Percentiles rank a stretch among this genome's conserved stretches.
Evolutionary conservation across 2,797 vertebrate genomes (phyloP).

Genomic region (Enteromius fasciolatus): DNA sequence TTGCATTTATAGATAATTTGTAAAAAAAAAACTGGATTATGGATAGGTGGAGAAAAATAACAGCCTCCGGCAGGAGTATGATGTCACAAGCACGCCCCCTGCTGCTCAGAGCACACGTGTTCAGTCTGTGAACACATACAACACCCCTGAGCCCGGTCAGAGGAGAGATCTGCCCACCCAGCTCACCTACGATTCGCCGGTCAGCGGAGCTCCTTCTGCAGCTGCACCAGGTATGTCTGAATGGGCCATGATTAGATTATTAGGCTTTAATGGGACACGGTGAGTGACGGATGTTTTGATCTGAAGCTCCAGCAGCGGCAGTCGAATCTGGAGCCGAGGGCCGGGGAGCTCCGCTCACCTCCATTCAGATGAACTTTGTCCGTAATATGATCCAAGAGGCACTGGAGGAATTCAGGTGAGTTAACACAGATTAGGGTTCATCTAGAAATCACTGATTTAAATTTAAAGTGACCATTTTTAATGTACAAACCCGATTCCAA

Average conservation of each 20-base stretch:
- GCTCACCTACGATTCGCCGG: constrained; percentile 75
- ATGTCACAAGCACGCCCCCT: constrained; percentile 68
- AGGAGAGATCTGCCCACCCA: constrained; percentile 75
- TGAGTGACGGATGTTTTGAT: constrained; percentile 58
- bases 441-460: background rate
- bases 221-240: constrained; percentile 68
- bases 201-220: constrained; percentile 68
- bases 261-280: background rate
- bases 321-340: constrained; percentile 79
- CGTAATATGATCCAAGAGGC: constrained; percentile 97
- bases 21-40: background rate
- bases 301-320: constrained; percentile 70
- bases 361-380: constrained; percentile 93
- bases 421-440: background rate
- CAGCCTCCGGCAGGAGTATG: constrained; percentile 72
- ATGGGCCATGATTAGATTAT: background rate
- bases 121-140: constrained; percentile 63
- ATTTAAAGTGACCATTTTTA: background rate
- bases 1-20: background rate
- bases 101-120: constrained; percentile 65
- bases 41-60: constrained; percentile 71
- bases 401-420: constrained; percentile 93
- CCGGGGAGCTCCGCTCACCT: constrained; percentile 84
- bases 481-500: too few relatives aligned
- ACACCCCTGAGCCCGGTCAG: constrained; percentile 79